phyloP scores from a whole-genome alignment of 2,888 invertebrate species.

The Luffia ferchaultella region DNA sequence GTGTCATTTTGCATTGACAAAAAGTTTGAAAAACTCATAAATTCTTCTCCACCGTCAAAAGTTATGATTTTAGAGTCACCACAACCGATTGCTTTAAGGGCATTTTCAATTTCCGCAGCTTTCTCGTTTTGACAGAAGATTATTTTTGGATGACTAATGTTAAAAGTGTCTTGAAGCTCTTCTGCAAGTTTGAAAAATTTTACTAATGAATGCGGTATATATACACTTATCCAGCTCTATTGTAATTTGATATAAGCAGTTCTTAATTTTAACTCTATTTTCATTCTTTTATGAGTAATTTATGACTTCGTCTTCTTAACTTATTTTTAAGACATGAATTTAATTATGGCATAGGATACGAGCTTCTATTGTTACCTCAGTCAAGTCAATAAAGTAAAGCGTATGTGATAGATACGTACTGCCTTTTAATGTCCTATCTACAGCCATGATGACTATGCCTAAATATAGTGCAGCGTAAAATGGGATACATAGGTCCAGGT shows the following conservation, averaged over 20 bases:
- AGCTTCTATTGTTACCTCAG: no score
- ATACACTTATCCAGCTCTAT: no score
- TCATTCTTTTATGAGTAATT: no score
- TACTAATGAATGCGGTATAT: no score
- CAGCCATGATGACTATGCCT: constrained; percentile 28
- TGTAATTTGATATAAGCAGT: no score
- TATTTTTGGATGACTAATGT: constrained; percentile 28
- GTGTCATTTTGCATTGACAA: constrained; percentile 22
- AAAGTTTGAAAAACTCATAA: constrained; percentile 26
- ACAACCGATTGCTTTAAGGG: constrained; percentile 24
- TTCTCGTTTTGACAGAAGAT: constrained; percentile 40
- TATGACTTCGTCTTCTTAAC: no score
- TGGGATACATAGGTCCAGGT: constrained; percentile 43
- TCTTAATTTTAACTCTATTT: no score
- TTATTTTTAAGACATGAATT: no score
- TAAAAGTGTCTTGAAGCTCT: constrained; percentile 30
- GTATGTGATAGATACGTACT: constrained; percentile 18
- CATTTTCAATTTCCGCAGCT: constrained; percentile 26
- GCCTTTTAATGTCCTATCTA: constrained; percentile 4
- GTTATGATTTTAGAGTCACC: constrained; percentile 30
- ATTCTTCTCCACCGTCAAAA: constrained; percentile 31
- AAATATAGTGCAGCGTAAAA: constrained; percentile 48
- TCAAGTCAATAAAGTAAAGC: no score
- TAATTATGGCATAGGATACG: no score
- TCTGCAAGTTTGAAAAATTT: constrained; percentile 20